Conservation (phyloP, 1,140 invertebrate genomes). For the Bombus polaris region DNA sequence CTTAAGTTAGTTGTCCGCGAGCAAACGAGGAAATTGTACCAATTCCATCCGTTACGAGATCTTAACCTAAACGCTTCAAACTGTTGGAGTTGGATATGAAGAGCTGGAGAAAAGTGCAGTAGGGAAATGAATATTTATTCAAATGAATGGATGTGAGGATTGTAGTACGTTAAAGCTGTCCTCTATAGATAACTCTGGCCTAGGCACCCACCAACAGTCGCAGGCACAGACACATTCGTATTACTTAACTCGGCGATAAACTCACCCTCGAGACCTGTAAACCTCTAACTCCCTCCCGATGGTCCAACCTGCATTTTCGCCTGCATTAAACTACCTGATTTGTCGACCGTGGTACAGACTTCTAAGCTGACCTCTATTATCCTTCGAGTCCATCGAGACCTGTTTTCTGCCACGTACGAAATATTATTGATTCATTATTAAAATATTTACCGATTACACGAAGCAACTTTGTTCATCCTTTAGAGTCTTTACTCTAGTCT, state of each 20-base stretch:
- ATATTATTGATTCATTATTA: conserved; percentile 19
- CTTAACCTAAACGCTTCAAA: background rate
- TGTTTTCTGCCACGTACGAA: background rate
- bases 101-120: conserved; percentile 8
- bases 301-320: conserved; percentile 69
- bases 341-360: conserved; percentile 66
- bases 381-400: conserved; percentile 55
- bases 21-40: conserved; percentile 3
- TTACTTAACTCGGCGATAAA: conserved; percentile 79
- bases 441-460: background rate
- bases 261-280: conserved; percentile 75
- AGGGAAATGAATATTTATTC: conserved; percentile 74
- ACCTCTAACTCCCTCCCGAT: conserved; percentile 69
- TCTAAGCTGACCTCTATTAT: conserved; percentile 61
- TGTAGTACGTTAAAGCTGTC: conserved; percentile 70
- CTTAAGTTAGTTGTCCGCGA: background rate
- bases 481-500: too few relatives aligned
- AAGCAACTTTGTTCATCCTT: background rate
- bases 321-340: conserved; percentile 74
- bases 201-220: conserved; percentile 69
- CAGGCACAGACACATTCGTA: conserved; percentile 77
- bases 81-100: background rate
- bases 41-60: background rate
- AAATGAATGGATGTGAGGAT: conserved; percentile 70
- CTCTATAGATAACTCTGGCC: conserved; percentile 72